A percentile compares a stretch with the other conserved stretches of the same genome.
These are phyloP conservation scores for Coturnix japonica DNA, from an alignment of 2,113 vertebrate species.

Conservation along the genomic window DNA sequence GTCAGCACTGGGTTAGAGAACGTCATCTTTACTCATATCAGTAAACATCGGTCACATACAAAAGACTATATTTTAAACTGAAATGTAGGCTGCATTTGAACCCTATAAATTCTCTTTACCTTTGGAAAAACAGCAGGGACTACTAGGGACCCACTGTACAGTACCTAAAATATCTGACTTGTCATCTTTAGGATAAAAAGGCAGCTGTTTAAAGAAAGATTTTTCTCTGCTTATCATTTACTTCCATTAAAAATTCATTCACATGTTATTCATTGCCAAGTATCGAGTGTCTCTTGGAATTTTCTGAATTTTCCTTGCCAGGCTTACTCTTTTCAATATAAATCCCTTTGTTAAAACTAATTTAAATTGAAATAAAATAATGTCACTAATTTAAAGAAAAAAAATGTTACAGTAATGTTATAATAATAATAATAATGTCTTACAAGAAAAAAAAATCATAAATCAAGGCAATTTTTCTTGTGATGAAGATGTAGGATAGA, in stretches of 20 bases:
- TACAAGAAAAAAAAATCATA: background rate
- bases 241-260: background rate
- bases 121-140: background rate
- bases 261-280: background rate
- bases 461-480: background rate
- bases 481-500: background rate
- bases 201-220: background rate
- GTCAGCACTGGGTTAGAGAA: background rate
- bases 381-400: background rate
- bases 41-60: constrained; percentile 26
- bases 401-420: background rate
- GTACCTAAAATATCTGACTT: background rate
- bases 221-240: background rate
- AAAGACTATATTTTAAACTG: constrained; percentile 19
- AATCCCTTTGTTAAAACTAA: background rate
- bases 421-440: background rate
- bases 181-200: background rate
- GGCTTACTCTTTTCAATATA: background rate
- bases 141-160: background rate
- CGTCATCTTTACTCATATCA: background rate
- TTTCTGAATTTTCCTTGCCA: background rate
- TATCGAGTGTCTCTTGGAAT: accelerated
- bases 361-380: background rate
- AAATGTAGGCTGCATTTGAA: constrained; percentile 7
- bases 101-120: background rate